These are phyloP conservation scores for Macrotus californicus DNA, from an alignment of 2,113 vertebrate genomes.

Conservation along the genomic window DNA sequence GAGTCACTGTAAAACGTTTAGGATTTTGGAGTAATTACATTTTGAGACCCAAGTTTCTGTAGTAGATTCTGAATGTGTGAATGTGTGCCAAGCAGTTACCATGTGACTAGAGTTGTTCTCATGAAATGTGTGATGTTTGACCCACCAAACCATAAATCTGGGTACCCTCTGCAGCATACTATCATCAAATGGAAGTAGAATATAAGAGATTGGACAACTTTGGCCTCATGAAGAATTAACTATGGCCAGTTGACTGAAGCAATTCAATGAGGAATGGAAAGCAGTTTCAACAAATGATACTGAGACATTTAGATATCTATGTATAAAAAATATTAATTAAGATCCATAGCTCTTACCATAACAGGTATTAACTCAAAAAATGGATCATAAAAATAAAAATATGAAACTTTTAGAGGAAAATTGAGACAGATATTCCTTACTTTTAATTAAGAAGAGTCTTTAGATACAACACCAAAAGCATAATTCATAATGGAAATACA, in stretches of 20 bases:
- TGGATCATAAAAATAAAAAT: not conserved
- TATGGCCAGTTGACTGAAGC: not conserved
- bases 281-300: not conserved
- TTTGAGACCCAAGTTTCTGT: not conserved
- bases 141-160: not conserved
- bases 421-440: not conserved
- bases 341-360: not conserved
- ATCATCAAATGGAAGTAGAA: not conserved
- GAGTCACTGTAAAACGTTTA: not conserved
- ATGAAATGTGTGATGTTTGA: not conserved
- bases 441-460: not conserved
- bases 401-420: not conserved
- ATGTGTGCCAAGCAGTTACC: not conserved
- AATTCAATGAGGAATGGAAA: not conserved
- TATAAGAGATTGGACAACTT: not conserved
- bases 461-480: not conserved
- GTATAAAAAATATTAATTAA: not conserved
- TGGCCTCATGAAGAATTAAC: not conserved
- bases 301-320: not conserved
- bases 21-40: not conserved
- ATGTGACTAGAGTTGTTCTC: not conserved
- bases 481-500: not conserved
- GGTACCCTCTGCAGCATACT: not conserved
- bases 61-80: not conserved
- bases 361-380: not conserved